Base-by-base conservation (phyloP, 2,888 invertebrate species). In the Aphodius sticticus region DNA sequence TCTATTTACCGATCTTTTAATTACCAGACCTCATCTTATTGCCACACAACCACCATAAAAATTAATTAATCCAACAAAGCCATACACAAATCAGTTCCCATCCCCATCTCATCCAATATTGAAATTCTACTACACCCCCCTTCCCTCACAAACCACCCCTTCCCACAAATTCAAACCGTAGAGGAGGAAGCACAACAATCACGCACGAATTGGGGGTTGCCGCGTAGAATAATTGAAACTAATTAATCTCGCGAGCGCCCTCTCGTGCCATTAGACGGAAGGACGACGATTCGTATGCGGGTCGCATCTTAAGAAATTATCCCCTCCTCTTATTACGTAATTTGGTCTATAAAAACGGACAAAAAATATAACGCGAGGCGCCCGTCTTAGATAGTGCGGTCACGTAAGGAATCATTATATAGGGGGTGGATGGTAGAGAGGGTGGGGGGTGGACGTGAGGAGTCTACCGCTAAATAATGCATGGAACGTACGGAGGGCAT, bases 161-260 rank as follows among this genome's bases (percentile, higher is more conserved):
- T 7, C 12, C 53, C 53, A 12, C 53, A 53, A 53, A 53, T 53
- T 53, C 53, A 53, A 53, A 53, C 53, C 53, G 53, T 53, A 26
- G 26, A 26, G 53, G 53, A 53, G 53, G 53, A 2, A 53, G 53
- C 53, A 53, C 53, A 53, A 53, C 53, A 53, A 53, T 53, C 53
- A 53, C 53, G 53, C 53, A 53, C 53, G 6, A 53, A 53, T 53
- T 53, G 3, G 53, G 53, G 53, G 53, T 53, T 53, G 53, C 53
- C 53, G 53, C 53, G 53, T 53, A 53, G 53, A 53, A 53, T 53
- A 53, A 53, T 53, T 53, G 53, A 53, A 53, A 53, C 53, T 53
- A 53, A 53, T 53, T 53, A 53, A 53, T 53, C 53, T 53, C 53
- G 53, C 53, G 53, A 2, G 53, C 53, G 53, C 53, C 53, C 53